Evolutionary conservation across 1,140 invertebrate species (phyloP).

Genomic region (Periplaneta americana): DNA sequence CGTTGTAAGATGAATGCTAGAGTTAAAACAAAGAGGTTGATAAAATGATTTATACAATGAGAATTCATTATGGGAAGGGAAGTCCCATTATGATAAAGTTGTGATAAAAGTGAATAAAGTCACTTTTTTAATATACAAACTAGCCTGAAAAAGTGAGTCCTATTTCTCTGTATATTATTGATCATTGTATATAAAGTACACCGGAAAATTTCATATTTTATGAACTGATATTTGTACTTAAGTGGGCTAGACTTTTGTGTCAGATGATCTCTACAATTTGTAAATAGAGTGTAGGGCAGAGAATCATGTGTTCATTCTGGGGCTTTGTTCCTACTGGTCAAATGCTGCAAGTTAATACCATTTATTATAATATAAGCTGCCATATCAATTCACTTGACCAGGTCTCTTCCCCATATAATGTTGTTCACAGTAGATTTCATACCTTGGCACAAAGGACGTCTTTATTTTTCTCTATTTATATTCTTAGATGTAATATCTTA

Average conservation of each 20-base stretch:
- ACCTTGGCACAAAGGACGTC: neutral
- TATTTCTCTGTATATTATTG: neutral
- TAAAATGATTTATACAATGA: no score
- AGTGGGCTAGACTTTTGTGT: neutral
- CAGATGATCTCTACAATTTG: neutral
- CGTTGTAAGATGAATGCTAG: no score
- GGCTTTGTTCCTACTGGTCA: neutral
- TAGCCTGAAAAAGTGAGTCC: neutral
- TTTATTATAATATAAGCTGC: neutral
- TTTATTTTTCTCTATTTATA: neutral
- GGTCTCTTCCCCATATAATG: neutral
- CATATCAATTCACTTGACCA: neutral
- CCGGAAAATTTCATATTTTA: neutral
- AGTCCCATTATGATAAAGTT: neutral
- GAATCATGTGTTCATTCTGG: neutral
- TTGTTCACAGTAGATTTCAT: neutral
- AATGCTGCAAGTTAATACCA: neutral
- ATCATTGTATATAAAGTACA: neutral
- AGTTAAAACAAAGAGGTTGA: no score
- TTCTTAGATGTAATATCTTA: neutral
- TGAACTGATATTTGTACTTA: neutral
- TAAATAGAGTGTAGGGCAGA: neutral
- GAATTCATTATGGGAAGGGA: neutral
- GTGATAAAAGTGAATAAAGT: neutral
- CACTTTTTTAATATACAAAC: neutral